Percentiles rank a stretch among this genome's conserved stretches.
Conservation (phyloP, 2,113 vertebrate genomes). For the Hemibates koningsi region DNA sequence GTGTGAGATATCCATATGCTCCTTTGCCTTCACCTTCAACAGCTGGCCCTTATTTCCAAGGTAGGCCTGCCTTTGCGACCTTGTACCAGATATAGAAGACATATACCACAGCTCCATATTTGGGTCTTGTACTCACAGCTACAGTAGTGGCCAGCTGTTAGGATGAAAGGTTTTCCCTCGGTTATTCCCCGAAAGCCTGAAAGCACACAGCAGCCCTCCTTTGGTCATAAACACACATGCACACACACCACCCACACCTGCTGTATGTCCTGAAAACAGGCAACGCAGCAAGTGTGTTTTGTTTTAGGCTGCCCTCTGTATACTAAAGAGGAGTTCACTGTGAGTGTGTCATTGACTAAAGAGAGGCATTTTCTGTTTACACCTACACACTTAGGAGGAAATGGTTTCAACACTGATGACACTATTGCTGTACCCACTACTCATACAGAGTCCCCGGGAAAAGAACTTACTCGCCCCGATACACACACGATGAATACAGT, state of each 20-base stretch:
- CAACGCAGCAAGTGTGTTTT: constrained; percentile 21
- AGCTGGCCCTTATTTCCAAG: constrained; percentile 46
- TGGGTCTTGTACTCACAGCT: constrained; percentile 45
- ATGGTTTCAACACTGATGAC: not conserved
- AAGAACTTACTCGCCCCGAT: not conserved
- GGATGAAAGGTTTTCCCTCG: constrained; percentile 41
- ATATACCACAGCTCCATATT: constrained; percentile 59
- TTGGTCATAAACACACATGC: constrained; percentile 22
- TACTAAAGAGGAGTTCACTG: constrained; percentile 44
- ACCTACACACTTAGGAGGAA: constrained; percentile 4
- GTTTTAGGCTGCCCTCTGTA: constrained; percentile 33
- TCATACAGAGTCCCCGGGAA: not conserved
- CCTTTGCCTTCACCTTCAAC: constrained; percentile 17
- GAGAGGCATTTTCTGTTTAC: not conserved
- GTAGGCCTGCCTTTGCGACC: constrained; percentile 29
- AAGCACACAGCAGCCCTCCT: constrained; percentile 22
- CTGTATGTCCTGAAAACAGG: constrained; percentile 24
- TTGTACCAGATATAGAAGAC: constrained; percentile 51
- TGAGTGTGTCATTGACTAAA: constrained; percentile 21
- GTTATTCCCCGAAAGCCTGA: constrained; percentile 42
- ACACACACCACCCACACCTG: constrained; percentile 35
- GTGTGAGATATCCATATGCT: not conserved
- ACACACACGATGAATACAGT: constrained; percentile 12
- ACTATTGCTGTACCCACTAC: not conserved
- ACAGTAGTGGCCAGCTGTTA: constrained; percentile 54